These are phyloP conservation scores for Metallyticus violacea DNA, from an alignment of 2,888 invertebrate genomes.

Conservation along the genomic window DNA sequence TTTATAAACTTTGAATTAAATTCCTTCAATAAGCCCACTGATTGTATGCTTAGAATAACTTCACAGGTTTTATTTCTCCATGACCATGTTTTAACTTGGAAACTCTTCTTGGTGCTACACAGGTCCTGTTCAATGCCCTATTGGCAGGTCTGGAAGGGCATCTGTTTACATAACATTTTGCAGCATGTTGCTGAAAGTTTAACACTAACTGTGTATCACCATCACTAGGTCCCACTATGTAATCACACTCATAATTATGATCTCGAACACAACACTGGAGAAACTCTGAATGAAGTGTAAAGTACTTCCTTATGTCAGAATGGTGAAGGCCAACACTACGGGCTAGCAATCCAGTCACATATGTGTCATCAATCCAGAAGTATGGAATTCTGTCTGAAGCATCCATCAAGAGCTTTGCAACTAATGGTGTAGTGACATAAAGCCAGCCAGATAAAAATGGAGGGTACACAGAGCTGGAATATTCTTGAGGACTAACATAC, in stretches of 20 bases:
- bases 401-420: conserved; percentile 56
- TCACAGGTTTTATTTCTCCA: conserved; percentile 5
- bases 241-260: conserved; percentile 61
- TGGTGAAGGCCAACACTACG: conserved; percentile 1
- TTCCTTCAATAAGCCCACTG: too few relatives aligned
- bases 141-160: conserved; percentile 53
- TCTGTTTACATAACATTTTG: conserved; percentile 55
- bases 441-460: conserved; percentile 81
- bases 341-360: conserved; percentile 72
- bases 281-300: conserved; percentile 68
- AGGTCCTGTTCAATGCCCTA: conserved; percentile 56
- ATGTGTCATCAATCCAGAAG: conserved; percentile 93
- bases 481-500: conserved; percentile 72
- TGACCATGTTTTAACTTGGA: not conserved
- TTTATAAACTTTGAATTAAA: too few relatives aligned
- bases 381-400: conserved; percentile 58
- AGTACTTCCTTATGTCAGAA: conserved; percentile 58
- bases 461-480: conserved; percentile 60
- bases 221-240: conserved; percentile 74
- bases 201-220: conserved; percentile 66
- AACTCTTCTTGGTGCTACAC: conserved; percentile 51
- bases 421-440: conserved; percentile 68
- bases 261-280: conserved; percentile 72
- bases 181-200: conserved; percentile 61
- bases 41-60: not conserved